A percentile compares a stretch with the other conserved stretches of the same genome.
Conservation (phyloP, 37 sponge, comb jelly and placozoan species). For the Mnemiopsis leidyi region DNA sequence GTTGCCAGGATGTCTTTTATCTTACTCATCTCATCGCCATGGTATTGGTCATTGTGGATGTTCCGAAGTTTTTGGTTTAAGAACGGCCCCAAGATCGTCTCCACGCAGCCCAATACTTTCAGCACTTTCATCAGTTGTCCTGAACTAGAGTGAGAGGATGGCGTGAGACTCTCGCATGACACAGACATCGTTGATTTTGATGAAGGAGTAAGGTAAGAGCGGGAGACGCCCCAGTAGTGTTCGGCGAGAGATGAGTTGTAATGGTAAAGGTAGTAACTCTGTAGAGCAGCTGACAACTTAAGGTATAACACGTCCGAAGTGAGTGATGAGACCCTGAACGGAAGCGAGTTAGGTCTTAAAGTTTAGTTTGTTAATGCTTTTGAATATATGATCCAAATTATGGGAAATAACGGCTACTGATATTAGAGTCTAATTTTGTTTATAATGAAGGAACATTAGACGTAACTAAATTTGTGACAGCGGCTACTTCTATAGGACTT, state of each 20-base stretch:
- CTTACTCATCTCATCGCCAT: constrained; percentile 2
- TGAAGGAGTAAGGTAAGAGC: background rate
- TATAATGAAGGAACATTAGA: background rate
- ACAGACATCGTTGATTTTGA: background rate
- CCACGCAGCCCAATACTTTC: background rate
- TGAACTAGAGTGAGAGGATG: background rate
- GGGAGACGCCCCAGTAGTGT: constrained; percentile 37
- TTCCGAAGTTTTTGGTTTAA: background rate
- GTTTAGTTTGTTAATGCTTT: too few species aligned
- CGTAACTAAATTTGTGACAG: too few species aligned
- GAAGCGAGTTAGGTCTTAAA: too few species aligned
- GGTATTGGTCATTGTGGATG: background rate
- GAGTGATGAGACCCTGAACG: background rate
- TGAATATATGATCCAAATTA: too few species aligned
- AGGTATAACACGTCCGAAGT: constrained; percentile 22
- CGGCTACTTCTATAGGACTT: too few species aligned
- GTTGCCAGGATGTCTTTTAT: background rate
- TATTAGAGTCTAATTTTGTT: too few species aligned
- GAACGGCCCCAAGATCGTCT: constrained; percentile 5
- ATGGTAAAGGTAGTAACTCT: constrained; percentile 38
- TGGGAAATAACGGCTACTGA: too few species aligned
- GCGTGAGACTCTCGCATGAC: background rate
- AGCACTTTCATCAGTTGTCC: background rate
- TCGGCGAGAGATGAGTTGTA: constrained; percentile 14
- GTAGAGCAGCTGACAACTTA: background rate